Evolutionary conservation across 2,797 vertebrate genomes (phyloP).

Genomic region (Margarornis squamiger): DNA sequence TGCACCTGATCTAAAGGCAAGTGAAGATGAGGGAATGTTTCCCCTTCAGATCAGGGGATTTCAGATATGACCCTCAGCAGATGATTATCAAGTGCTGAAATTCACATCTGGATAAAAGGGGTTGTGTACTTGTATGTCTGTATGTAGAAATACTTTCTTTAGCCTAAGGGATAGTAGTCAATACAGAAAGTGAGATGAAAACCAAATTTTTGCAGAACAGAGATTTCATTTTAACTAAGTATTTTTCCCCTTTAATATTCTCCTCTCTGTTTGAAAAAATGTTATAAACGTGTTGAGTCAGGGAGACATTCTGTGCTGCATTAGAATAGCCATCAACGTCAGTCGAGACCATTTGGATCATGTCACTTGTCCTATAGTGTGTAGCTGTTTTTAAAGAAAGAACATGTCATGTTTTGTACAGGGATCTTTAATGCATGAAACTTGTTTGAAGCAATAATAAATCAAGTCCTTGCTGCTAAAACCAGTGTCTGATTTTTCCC

Average conservation of each 20-base stretch:
- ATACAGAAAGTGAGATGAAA: constrained; percentile 29
- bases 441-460: constrained; percentile 75
- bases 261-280: constrained; percentile 36
- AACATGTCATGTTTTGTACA: constrained; percentile 71
- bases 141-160: not conserved
- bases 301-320: constrained; percentile 49
- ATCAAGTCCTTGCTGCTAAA: constrained; percentile 69
- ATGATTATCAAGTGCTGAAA: constrained; percentile 19
- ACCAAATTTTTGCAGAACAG: not conserved
- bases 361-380: constrained; percentile 69
- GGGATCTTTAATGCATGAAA: constrained; percentile 73
- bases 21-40: not conserved
- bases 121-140: not conserved
- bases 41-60: not conserved
- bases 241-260: constrained; percentile 17
- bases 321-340: constrained; percentile 72
- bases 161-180: constrained; percentile 2
- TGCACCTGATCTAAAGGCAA: not conserved
- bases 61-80: constrained; percentile 8
- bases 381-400: constrained; percentile 71
- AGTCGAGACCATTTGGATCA: constrained; percentile 69
- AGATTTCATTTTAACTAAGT: constrained; percentile 22
- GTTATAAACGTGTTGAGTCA: constrained; percentile 24
- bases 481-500: constrained; percentile 61
- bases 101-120: constrained; percentile 9